Evolutionary conservation across 2,797 vertebrate genomes (phyloP).

Genomic region (Leptodactylus fallax): DNA sequence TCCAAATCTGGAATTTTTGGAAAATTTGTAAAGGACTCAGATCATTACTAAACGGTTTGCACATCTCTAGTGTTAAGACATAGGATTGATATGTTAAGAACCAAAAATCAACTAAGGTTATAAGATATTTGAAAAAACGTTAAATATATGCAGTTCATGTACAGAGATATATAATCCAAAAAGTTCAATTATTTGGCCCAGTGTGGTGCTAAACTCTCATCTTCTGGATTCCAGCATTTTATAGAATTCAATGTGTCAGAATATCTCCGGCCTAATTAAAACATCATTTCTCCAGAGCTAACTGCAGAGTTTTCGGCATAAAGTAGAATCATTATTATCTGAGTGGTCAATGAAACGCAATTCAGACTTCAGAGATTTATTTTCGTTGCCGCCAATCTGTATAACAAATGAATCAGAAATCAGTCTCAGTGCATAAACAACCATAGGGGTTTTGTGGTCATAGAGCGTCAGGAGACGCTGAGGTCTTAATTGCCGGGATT

Average conservation of each 20-base stretch:
- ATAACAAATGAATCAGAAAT: background rate
- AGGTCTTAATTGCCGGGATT: conserved; percentile 36
- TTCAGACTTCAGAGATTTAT: background rate
- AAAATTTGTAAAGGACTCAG: too few relatives aligned
- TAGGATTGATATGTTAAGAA: too few relatives aligned
- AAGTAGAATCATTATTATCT: background rate
- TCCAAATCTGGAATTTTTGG: too few relatives aligned
- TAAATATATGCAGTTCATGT: background rate
- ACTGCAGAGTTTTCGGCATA: background rate
- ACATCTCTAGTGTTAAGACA: too few relatives aligned
- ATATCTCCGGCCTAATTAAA: background rate
- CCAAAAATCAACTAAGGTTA: background rate
- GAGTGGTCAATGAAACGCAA: background rate
- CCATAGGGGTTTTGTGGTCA: conserved; percentile 7
- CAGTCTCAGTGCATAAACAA: background rate
- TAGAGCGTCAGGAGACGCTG: background rate
- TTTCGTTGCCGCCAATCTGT: background rate
- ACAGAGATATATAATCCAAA: background rate
- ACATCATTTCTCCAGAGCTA: background rate
- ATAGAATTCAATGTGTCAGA: background rate
- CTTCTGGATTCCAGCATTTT: background rate
- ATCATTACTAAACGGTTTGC: too few relatives aligned
- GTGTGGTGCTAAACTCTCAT: background rate
- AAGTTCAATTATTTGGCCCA: background rate
- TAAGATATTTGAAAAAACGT: background rate